A percentile compares a stretch with the other conserved stretches of the same genome.
phyloP scores from a whole-genome alignment of 2,113 vertebrate species.

The Vidua macroura region DNA sequence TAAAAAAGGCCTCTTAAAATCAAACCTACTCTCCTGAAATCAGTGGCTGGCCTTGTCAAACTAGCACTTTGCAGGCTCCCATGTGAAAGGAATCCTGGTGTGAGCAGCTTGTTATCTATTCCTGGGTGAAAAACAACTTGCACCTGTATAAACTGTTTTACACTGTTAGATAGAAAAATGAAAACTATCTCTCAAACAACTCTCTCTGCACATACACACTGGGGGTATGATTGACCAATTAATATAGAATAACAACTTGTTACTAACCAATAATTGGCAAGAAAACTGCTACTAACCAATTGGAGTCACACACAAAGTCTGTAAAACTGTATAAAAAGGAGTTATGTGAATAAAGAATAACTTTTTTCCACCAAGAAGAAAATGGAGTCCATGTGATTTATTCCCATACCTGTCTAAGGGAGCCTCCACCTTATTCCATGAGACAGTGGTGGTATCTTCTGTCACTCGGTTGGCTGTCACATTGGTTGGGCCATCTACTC shows the following conservation, averaged over 20 bases:
- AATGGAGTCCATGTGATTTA: neutral
- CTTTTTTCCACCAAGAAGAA: neutral
- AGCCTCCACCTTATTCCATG: slow-evolving; percentile 76
- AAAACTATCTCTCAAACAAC: neutral
- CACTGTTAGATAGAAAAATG: neutral
- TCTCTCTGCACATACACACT: neutral
- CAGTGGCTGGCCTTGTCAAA: neutral
- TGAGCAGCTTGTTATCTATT: neutral
- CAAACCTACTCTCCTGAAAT: neutral
- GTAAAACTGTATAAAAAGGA: neutral
- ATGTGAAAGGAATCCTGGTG: neutral
- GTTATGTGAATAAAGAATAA: neutral
- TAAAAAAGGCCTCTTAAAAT: neutral
- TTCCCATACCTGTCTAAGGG: slow-evolving; percentile 63
- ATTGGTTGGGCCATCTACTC: slow-evolving; percentile 70
- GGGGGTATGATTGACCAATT: neutral
- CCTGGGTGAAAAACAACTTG: neutral
- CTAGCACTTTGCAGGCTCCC: neutral
- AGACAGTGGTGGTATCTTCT: slow-evolving; percentile 73
- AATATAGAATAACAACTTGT: neutral
- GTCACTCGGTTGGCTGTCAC: slow-evolving; percentile 48
- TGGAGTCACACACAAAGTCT: neutral
- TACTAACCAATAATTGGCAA: neutral
- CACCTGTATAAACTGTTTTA: neutral
- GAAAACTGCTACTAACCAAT: neutral